phyloP scores from a whole-genome alignment of 2,113 vertebrate genomes.

The cattle (Bos taurus) region DNA sequence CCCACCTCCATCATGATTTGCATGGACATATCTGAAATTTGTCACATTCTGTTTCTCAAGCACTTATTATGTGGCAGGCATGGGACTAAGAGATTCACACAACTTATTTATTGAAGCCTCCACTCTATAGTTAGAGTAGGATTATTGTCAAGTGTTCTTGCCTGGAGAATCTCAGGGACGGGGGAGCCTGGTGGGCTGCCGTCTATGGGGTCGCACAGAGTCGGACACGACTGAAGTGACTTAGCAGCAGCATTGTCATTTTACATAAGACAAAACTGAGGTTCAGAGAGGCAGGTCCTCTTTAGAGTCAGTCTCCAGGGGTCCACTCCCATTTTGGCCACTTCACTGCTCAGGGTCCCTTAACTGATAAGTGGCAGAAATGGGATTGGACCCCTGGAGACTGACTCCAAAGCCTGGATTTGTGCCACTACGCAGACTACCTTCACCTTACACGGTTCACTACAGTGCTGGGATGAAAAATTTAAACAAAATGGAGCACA shows the following conservation, averaged over 20 bases:
- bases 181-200: too few relatives aligned
- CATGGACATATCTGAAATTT: constrained; percentile 37
- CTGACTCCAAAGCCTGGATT: neutral
- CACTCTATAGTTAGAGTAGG: neutral
- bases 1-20: neutral
- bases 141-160: neutral
- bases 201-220: too few relatives aligned
- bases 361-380: neutral
- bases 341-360: neutral
- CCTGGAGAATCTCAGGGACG: too few relatives aligned
- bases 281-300: neutral
- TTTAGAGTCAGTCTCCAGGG: neutral
- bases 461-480: neutral
- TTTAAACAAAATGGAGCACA: neutral
- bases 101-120: neutral
- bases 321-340: neutral
- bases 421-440: neutral
- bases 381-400: neutral
- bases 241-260: neutral
- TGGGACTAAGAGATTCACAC: neutral
- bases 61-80: neutral
- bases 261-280: neutral
- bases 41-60: constrained; percentile 42
- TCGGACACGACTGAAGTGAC: too few relatives aligned
- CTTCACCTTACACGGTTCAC: neutral